Evolutionary conservation across 2,888 invertebrate genomes (phyloP).

Genomic region (Drosophila testacea): DNA sequence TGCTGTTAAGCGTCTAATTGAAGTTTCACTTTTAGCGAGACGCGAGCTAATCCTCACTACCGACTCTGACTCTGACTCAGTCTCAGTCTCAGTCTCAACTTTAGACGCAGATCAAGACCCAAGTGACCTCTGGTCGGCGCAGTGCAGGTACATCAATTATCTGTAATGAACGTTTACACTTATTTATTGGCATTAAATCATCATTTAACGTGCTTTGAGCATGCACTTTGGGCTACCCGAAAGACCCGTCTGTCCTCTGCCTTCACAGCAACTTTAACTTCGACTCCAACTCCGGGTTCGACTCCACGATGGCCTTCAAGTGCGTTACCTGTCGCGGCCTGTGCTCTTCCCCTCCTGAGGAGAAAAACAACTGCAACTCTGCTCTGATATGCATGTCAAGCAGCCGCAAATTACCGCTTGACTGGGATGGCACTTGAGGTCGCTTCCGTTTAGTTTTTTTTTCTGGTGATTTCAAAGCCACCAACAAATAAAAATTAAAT

Average conservation of each 20-base stretch:
- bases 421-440: conserved; percentile 59
- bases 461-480: conserved; percentile 49
- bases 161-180: conserved; percentile 83
- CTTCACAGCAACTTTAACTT: conserved; percentile 10
- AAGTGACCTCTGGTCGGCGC: conserved; percentile 66
- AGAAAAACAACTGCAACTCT: conserved; percentile 1
- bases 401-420: conserved; percentile 69
- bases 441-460: conserved; percentile 66
- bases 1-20: conserved; percentile 79
- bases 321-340: conserved; percentile 42
- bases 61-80: conserved; percentile 3
- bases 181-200: conserved; percentile 83
- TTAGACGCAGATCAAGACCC: conserved; percentile 51
- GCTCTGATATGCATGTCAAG: conserved; percentile 76
- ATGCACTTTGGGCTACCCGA: conserved; percentile 66
- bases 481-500: conserved; percentile 7
- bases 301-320: conserved; percentile 59
- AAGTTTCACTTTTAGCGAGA: conserved; percentile 69
- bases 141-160: conserved; percentile 79
- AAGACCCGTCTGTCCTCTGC: conserved; percentile 18
- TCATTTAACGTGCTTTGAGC: conserved; percentile 80
- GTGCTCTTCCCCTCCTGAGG: neutral
- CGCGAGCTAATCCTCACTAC: conserved; percentile 10
- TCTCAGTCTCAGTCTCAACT: neutral
- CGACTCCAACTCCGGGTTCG: conserved; percentile 17